Evolutionary conservation across 2,797 vertebrate species (phyloP), one percentile per base, ranked within the genome.

Genomic region (Phoxinus dragarum): DNA sequence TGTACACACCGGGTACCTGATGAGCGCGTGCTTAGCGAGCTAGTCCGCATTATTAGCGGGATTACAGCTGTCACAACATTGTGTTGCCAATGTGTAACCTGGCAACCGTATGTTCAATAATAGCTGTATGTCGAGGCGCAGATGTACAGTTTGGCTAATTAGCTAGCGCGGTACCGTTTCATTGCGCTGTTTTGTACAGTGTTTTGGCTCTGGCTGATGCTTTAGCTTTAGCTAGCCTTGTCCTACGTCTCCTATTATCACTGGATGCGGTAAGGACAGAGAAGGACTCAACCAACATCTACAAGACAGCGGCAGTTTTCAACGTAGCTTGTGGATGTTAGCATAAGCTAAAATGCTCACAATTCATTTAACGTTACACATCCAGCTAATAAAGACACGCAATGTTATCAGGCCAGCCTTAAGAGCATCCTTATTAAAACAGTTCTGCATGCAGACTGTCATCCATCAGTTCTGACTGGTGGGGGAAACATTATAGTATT

Each of bases 61-160:
- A 73, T 85, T 80, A 73, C 42, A 80, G 54, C 84, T 74, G 77
- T 85, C 84, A 85, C 42, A 66, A 80, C 84, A 80, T 31, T 54
- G 68, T 5, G 42, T 52, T 80, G 44, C 59, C 7, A 16, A 16
- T 49, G 27, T 52, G 52, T 49, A 59, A 71, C 67, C 66, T 52
- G 38, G 27, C 38, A 79, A 84, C 52, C 52, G 27, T 59, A 49
- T 47, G 40, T 72, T 79, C 10, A 77, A 16, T 67, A 72, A 12
- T 38, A 84, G 16, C 38, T 42, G 9, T 38, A 14, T 27, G 27
- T 42, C 11, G 81, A 21, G 69, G 21, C 21, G 69, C n/a, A 31
- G 4, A n/a, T 71, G 14, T 23, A 47, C 36, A 19, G n/a, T 56
- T 59, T 34, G 21, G 52, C 75, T 64, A 78, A 71, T 56, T 44